phyloP scores from a whole-genome alignment of 2,888 invertebrate species.

The Biston stratarius region DNA sequence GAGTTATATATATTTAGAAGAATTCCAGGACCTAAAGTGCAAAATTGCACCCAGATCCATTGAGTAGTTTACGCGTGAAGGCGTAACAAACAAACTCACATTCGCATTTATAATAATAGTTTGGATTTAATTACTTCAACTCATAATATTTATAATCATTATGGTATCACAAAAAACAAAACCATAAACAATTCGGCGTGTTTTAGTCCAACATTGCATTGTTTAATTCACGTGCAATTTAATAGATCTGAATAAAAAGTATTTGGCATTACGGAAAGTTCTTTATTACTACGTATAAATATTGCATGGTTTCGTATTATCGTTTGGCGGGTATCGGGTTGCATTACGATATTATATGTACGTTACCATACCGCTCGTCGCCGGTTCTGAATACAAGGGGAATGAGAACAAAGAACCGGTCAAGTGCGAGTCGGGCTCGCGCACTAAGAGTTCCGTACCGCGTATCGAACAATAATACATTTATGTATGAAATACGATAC shows the following conservation, averaged over 20 bases:
- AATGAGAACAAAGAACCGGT: slow-evolving; percentile 52
- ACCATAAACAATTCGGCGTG: slow-evolving; percentile 31
- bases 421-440: no score
- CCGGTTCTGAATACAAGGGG: slow-evolving; percentile 46
- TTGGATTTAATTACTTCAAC: not conserved
- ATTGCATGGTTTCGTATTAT: slow-evolving; percentile 54
- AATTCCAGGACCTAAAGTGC: no score
- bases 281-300: slow-evolving; percentile 53
- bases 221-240: slow-evolving; percentile 64
- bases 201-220: slow-evolving; percentile 44
- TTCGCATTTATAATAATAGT: not conserved
- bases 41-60: no score
- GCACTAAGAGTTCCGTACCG: no score
- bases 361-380: slow-evolving; percentile 40
- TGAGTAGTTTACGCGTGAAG: no score
- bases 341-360: slow-evolving; percentile 54
- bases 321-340: slow-evolving; percentile 59
- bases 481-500: no score
- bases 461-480: no score
- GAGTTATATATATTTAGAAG: no score
- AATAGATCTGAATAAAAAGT: slow-evolving; percentile 62
- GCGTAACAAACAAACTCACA: no score
- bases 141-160: slow-evolving; percentile 15
- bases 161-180: slow-evolving; percentile 22
- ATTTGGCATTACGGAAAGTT: slow-evolving; percentile 55